Percentiles rank a stretch among this genome's conserved stretches.
phyloP scores from a whole-genome alignment of 2,113 vertebrate species.

The Delphinus delphis region DNA sequence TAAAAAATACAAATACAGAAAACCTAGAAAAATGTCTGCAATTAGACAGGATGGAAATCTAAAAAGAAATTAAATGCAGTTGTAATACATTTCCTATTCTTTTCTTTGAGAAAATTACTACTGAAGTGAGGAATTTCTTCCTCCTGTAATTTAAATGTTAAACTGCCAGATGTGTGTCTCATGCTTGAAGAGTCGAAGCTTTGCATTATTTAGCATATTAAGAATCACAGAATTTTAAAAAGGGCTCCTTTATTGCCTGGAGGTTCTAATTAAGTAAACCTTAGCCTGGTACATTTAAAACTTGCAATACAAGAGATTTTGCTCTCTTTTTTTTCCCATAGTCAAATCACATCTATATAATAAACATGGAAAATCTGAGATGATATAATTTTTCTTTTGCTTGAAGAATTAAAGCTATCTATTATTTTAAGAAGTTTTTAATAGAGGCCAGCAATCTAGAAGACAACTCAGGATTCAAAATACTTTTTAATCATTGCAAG shows the following conservation, averaged over 20 bases:
- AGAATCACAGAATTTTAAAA: slow-evolving; percentile 99
- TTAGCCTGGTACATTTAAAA: slow-evolving; percentile 99
- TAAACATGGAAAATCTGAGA: slow-evolving; percentile 95
- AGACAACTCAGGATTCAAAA: slow-evolving; percentile 88
- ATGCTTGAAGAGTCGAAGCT: slow-evolving; percentile 99
- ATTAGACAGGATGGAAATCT: slow-evolving; percentile 93
- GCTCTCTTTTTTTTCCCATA: slow-evolving; percentile 80
- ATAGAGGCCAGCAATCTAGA: slow-evolving; percentile 92
- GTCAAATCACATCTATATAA: slow-evolving; percentile 95
- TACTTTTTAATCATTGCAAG: slow-evolving; percentile 83
- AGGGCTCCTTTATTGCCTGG: slow-evolving; percentile 97
- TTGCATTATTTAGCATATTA: slow-evolving; percentile 99
- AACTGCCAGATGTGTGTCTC: slow-evolving; percentile 99
- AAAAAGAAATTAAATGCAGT: slow-evolving; percentile 94
- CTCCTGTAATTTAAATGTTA: slow-evolving; percentile 99
- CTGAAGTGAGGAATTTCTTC: slow-evolving; percentile 86
- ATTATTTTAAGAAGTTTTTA: slow-evolving; percentile 96
- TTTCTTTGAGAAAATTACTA: slow-evolving; percentile 94
- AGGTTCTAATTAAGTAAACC: slow-evolving; percentile 99
- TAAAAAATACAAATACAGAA: slow-evolving; percentile 81
- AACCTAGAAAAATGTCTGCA: slow-evolving; percentile 85
- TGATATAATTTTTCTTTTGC: slow-evolving; percentile 93
- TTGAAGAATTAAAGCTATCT: slow-evolving; percentile 98
- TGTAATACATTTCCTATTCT: slow-evolving; percentile 93
- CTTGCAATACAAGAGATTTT: slow-evolving; percentile 97